Conservation (phyloP, 2,113 vertebrate species). For the Eudyptes chrysolophus region DNA sequence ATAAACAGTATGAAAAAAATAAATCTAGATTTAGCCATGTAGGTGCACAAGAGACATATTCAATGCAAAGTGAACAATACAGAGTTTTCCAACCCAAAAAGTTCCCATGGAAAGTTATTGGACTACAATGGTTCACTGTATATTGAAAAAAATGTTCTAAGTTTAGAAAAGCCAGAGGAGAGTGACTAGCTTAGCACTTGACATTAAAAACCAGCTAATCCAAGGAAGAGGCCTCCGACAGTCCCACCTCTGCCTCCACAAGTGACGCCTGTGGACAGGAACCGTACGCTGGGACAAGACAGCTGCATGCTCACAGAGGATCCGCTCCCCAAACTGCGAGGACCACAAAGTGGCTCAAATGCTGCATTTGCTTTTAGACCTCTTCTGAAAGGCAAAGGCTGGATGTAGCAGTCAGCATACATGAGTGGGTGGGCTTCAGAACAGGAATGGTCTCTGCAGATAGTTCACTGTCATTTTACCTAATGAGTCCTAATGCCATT, state of each 20-base stretch:
- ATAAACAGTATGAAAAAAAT: not conserved
- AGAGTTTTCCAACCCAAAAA: not conserved
- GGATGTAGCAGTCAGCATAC: too few relatives aligned
- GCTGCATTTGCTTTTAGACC: not conserved
- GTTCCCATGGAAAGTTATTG: rapidly evolving
- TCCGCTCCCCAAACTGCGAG: rapidly evolving
- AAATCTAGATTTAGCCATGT: not conserved
- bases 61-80: not conserved
- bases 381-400: not conserved
- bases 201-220: not conserved
- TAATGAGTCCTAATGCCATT: not conserved
- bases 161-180: not conserved
- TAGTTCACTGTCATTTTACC: not conserved
- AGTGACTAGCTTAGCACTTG: not conserved
- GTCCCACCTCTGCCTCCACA: not conserved
- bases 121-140: not conserved
- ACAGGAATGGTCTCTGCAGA: not conserved
- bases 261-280: rapidly evolving
- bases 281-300: not conserved
- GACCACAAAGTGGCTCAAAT: not conserved
- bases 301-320: not conserved
- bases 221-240: not conserved
- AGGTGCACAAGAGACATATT: not conserved
- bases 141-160: not conserved
- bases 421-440: not conserved